These are phyloP conservation scores for Papilio helenus DNA, from an alignment of 1,140 invertebrate genomes.

Conservation along the genomic window DNA sequence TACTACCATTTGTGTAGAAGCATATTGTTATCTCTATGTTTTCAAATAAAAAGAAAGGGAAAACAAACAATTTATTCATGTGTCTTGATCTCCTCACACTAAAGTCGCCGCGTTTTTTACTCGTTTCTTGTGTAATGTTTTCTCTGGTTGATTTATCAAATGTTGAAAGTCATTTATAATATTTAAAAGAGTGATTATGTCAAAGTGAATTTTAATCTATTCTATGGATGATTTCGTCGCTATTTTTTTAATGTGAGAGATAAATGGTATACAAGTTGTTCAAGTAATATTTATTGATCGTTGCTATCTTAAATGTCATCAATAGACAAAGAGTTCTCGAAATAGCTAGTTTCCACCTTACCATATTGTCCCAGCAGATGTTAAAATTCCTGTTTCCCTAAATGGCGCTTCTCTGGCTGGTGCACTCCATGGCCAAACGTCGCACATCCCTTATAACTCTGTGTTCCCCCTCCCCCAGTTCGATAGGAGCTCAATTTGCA, in stretches of 20 bases:
- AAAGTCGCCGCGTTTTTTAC: background rate
- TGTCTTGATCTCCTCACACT: background rate
- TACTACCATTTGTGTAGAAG: background rate
- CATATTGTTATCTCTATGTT: background rate
- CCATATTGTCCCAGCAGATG: too few relatives aligned
- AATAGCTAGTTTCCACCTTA: too few relatives aligned
- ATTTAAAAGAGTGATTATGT: constrained; percentile 5
- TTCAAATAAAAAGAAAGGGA: background rate
- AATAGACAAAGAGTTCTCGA: too few relatives aligned
- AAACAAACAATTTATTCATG: background rate
- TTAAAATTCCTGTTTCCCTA: too few relatives aligned
- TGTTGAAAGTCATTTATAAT: background rate
- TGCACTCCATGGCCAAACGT: too few relatives aligned
- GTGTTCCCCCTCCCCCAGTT: too few relatives aligned
- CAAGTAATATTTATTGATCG: background rate
- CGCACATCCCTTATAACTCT: too few relatives aligned
- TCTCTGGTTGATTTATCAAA: background rate
- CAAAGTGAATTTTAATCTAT: background rate
- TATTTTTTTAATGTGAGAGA: background rate
- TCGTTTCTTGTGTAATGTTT: background rate
- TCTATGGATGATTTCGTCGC: background rate
- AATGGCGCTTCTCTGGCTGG: too few relatives aligned
- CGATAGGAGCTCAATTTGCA: too few relatives aligned
- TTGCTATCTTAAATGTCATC: background rate
- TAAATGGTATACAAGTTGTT: background rate